Evolutionary conservation across 2,888 invertebrate species (phyloP), one percentile per base, ranked within the genome.

Genomic region (Drosophila monieri): DNA sequence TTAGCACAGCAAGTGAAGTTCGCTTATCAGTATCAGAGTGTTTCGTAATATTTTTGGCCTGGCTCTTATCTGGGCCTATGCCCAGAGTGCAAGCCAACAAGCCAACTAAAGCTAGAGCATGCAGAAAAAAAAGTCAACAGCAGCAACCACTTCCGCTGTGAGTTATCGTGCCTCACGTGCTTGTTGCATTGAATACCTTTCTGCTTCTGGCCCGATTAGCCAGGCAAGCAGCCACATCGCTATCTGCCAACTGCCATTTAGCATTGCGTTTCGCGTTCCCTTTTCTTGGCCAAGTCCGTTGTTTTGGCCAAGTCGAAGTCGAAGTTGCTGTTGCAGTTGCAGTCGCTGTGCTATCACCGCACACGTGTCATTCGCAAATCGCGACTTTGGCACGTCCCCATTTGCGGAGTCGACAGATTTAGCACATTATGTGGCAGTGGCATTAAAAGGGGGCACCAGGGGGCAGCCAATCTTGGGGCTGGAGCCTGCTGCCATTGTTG

Each of bases 341-440:
- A 18, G 39, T 35, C 30, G 10, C 27, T 30, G 41, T 41, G 37
- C 64, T 77, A 70, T 78, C 80, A 35, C 14, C 35, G 39, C 76
- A 83, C 84, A 86, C 84, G 84, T 84, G 84, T 86, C 86, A 76
- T 74, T 78, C 64, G 69, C 64, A 61, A 84, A 84, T 85, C 69
- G 74, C 76, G 67, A 73, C 73, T 81, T 86, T 86, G 86, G 78
- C 84, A 84, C 84, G 87, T 84, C 78, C 80, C 65, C 68, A 77
- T 77, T 71, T 77, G 64, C 25, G 47, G 51, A 60, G 66, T 58
- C 73, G 78, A 80, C 80, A 78, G 73, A 78, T 80, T 75, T 70
- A 70, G 80, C 65, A 55, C 80, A 73, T 59, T 58, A 44, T 51
- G 69, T 51, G 61, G 43, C 18, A 39, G n/a, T 35, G 60, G 55